Evolutionary conservation across 2,113 vertebrate species (phyloP), one percentile per base, ranked within the genome.

Genomic region (Pyrgilauda ruficollis): DNA sequence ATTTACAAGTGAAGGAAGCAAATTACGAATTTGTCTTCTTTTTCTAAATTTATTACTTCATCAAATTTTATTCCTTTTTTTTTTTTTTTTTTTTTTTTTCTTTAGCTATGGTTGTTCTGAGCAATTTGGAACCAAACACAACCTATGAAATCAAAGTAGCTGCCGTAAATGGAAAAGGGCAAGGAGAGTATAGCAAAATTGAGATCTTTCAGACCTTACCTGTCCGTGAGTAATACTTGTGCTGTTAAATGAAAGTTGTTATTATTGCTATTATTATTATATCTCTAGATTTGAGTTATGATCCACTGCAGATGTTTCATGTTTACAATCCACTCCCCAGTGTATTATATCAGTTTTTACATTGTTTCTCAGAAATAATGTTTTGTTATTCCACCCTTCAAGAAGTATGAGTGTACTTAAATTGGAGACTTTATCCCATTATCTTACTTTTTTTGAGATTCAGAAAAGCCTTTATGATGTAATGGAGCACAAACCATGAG

Each of bases 131-230:
- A 97, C 99, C 99, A 97, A 99, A 99, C 97, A 99, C 99, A 1
- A 99, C 99, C 7, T 99, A 99, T 10, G 99, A 99, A 97, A 98
- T 99, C 66, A 98, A 98, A 81, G 99, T 99, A 89, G 98, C 99
- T 27, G 99, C 99, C 30, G 98, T 99, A 85, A 99, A 99, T 84
- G 99, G 99, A 72, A 99, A 99, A 98, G 99, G 99, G 9, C 99
- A 99, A 98, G 99, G 99, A 35, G 99, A 99, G 79, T 99, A 99
- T 93, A 99, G 99, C 96, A 99, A 99, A 98, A 99, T 95, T 6
- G 99, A 99, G 97, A 98, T 97, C 94, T 99, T 99, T 97, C 99
- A 99, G 97, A 99, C 99, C 9, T 94, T 99, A 87, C 99, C 99
- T 90, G 99, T 99, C 96, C 98, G 99, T 99, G 95, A 99, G 99